Conservation (phyloP, 2,113 vertebrate species). For the Ascaphus truei region DNA sequence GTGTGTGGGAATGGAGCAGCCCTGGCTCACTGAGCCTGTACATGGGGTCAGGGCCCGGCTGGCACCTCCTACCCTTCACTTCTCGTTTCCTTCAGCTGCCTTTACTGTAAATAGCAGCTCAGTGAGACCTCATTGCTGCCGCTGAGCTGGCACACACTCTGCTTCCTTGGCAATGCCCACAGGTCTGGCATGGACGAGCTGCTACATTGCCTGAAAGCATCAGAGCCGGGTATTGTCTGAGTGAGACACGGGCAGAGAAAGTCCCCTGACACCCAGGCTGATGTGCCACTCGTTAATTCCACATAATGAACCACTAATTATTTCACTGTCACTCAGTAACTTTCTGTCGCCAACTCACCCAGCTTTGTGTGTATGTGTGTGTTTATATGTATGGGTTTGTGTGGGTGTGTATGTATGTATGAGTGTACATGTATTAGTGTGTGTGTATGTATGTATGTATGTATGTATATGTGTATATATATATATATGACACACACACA, state of each 20-base stretch:
- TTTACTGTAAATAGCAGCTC: neutral
- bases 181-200: neutral
- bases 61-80: neutral
- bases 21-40: neutral
- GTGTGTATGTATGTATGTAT: too few species aligned
- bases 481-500: too few species aligned
- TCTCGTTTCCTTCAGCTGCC: neutral
- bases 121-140: neutral
- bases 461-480: too few species aligned
- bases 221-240: conserved; percentile 3
- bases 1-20: neutral
- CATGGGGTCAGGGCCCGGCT: neutral
- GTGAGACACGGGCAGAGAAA: neutral
- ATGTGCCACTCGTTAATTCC: neutral
- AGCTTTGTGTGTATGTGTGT: neutral
- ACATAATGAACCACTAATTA: conserved; percentile 11
- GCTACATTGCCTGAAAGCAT: neutral
- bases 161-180: conserved; percentile 5
- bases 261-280: neutral
- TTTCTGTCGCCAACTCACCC: conserved; percentile 4
- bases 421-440: too few species aligned
- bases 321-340: neutral
- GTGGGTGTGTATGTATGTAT: too few species aligned
- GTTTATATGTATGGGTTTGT: neutral
- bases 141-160: conserved; percentile 10